These are phyloP conservation scores for Diogma glabrata DNA, from an alignment of 2,888 invertebrate species.

Conservation along the genomic window DNA sequence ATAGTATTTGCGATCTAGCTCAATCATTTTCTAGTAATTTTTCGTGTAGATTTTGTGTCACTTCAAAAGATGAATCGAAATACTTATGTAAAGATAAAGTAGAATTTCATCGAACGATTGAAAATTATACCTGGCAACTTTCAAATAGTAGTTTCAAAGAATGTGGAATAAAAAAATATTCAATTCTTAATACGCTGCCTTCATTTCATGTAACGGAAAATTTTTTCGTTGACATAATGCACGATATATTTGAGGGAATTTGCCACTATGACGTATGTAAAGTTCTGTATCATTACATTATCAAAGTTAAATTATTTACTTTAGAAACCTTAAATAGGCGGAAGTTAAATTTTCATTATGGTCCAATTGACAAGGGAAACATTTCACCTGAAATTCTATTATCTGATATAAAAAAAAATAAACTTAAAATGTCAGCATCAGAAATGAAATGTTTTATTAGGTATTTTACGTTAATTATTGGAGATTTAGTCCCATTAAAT, in stretches of 20 bases:
- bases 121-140: constrained; percentile 17
- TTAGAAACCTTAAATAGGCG: constrained; percentile 17
- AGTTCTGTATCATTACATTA: constrained; percentile 15
- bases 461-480: neutral
- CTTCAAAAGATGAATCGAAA: too few relatives aligned
- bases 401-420: constrained; percentile 14
- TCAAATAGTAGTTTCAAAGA: constrained; percentile 15
- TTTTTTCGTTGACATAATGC: too few relatives aligned
- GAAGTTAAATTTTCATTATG: constrained; percentile 19
- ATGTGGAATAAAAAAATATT: too few relatives aligned
- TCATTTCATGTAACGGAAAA: too few relatives aligned
- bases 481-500: neutral
- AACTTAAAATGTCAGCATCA: constrained; percentile 18
- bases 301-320: constrained; percentile 17
- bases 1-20: constrained; percentile 15
- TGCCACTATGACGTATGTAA: constrained; percentile 20
- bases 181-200: too few relatives aligned
- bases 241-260: constrained; percentile 21
- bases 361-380: constrained; percentile 12
- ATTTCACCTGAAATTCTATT: constrained; percentile 17
- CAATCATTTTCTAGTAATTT: too few relatives aligned
- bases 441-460: constrained; percentile 17
- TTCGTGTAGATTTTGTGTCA: too few relatives aligned
- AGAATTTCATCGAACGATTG: too few relatives aligned
- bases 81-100: too few relatives aligned